A percentile compares a stretch with the other conserved stretches of the same genome.
Conservation (phyloP, 2,113 vertebrate genomes). For the Microcebus griseorufus region DNA sequence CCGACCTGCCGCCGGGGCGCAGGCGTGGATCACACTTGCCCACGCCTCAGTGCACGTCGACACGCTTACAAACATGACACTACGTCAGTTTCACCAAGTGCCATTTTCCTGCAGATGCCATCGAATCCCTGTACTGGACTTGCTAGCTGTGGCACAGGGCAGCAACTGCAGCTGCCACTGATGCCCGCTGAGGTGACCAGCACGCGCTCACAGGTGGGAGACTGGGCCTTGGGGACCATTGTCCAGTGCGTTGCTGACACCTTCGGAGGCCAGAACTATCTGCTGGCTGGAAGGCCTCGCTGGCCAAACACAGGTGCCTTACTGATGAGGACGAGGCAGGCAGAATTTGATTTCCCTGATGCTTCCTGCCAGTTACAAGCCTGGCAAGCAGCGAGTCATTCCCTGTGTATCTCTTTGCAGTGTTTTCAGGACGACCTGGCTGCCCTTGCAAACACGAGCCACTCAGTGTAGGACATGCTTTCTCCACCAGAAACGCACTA, state of each 20-base stretch:
- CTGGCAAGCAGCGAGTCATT: background rate
- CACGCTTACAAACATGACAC: background rate
- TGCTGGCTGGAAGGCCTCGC: background rate
- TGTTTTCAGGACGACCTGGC: background rate
- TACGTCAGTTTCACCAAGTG: background rate
- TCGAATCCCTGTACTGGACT: background rate
- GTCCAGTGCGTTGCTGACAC: background rate
- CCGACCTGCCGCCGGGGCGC: too few species aligned
- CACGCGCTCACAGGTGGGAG: background rate
- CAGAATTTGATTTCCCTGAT: background rate
- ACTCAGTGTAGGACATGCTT: accelerated
- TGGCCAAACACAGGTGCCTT: background rate
- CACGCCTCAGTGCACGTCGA: background rate
- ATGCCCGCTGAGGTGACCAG: background rate
- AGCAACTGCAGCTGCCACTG: background rate
- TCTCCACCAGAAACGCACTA: background rate
- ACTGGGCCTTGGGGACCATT: background rate
- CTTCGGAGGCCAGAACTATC: background rate
- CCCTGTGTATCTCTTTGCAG: background rate
- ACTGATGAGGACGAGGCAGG: background rate
- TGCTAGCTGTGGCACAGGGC: background rate
- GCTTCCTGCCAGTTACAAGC: background rate
- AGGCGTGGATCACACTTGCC: too few species aligned
- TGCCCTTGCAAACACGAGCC: too few species aligned
- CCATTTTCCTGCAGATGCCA: background rate